Evolutionary conservation across 2,888 invertebrate species (phyloP).

Genomic region (Tetramorium bicarinatum): DNA sequence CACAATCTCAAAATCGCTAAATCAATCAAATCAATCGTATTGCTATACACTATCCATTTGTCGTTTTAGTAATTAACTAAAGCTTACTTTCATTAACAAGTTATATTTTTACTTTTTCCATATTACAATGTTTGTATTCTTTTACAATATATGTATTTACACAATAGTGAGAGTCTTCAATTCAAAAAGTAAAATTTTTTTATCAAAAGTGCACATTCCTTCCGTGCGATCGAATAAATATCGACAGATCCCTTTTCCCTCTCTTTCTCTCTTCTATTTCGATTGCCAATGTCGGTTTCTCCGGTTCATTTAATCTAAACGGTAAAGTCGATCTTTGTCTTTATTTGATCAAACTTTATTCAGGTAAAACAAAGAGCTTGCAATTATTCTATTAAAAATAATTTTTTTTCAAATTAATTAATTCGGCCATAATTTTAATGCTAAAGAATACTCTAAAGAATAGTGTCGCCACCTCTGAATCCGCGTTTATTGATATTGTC

Average conservation of each 20-base stretch:
- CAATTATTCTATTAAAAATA: constrained; percentile 2
- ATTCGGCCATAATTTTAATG: neutral
- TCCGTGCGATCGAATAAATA: neutral
- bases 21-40: neutral
- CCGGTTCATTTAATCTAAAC: constrained; percentile 19
- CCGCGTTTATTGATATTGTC: constrained; percentile 2
- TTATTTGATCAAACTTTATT: constrained; percentile 12
- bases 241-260: neutral
- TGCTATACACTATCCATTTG: neutral
- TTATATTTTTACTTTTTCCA: neutral
- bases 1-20: neutral
- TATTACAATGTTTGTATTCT: neutral
- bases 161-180: neutral
- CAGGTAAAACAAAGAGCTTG: neutral
- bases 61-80: neutral
- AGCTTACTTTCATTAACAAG: neutral
- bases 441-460: neutral
- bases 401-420: constrained; percentile 18
- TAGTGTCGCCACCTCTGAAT: neutral
- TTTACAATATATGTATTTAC: neutral
- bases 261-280: neutral
- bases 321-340: constrained; percentile 4
- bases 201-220: neutral
- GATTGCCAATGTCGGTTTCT: neutral
- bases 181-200: neutral